Conservation (phyloP, 2,797 vertebrate genomes). For the Zenarchopterus dispar region DNA sequence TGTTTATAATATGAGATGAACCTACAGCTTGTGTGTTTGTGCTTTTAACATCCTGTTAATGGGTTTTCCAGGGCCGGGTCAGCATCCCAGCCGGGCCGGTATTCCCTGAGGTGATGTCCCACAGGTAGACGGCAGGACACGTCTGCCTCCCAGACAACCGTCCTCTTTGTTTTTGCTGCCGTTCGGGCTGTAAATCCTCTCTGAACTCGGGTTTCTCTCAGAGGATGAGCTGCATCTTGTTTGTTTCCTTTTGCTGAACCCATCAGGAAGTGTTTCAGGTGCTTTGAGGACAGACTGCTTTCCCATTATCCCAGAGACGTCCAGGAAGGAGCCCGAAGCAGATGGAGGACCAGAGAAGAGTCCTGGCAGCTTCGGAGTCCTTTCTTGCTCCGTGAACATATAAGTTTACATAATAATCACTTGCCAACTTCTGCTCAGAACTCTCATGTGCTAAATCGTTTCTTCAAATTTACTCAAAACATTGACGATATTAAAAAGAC, state of each 20-base stretch:
- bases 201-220: slow-evolving; percentile 16
- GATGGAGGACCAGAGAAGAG: slow-evolving; percentile 35
- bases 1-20: background rate
- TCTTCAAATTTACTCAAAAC: too few relatives aligned
- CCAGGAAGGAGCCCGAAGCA: slow-evolving; percentile 24
- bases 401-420: background rate
- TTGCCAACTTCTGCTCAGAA: too few relatives aligned
- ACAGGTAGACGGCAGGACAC: slow-evolving; percentile 6
- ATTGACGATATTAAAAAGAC: too few relatives aligned
- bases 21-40: slow-evolving; percentile 36
- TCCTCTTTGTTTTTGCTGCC: background rate
- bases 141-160: background rate
- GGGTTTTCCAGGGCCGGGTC: slow-evolving; percentile 64
- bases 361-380: background rate
- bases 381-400: slow-evolving; percentile 6
- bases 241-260: slow-evolving; percentile 49
- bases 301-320: slow-evolving; percentile 54
- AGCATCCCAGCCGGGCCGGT: slow-evolving; percentile 17
- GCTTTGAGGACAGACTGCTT: slow-evolving; percentile 53
- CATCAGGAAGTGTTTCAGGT: slow-evolving; percentile 52
- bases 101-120: slow-evolving; percentile 30
- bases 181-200: background rate
- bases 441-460: too few relatives aligned
- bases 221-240: slow-evolving; percentile 7
- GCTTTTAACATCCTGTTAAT: slow-evolving; percentile 54